phyloP scores from a whole-genome alignment of 2,888 invertebrate genomes.

The Yponomeuta malinellus region DNA sequence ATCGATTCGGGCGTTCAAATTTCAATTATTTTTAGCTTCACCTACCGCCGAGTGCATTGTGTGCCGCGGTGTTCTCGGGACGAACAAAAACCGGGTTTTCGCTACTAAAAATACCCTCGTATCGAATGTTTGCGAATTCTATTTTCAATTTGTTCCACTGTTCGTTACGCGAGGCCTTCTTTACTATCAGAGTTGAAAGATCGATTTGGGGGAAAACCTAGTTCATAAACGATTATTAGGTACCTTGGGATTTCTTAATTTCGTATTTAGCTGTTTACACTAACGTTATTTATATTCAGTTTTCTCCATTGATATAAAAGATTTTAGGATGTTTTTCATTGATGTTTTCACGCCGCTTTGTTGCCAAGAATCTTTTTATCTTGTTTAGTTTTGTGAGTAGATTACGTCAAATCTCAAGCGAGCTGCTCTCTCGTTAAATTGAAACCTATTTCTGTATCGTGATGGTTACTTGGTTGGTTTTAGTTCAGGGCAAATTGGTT shows the following conservation, averaged over 20 bases:
- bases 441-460: constrained; percentile 31
- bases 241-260: neutral
- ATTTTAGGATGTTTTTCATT: constrained; percentile 27
- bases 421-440: constrained; percentile 29
- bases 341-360: constrained; percentile 25
- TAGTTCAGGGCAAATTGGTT: constrained; percentile 24
- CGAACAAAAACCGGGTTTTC: constrained; percentile 69
- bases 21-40: constrained; percentile 53
- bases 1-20: constrained; percentile 2
- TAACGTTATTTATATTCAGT: neutral
- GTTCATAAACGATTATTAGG: neutral
- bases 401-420: constrained; percentile 7
- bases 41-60: constrained; percentile 59
- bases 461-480: constrained; percentile 13
- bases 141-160: constrained; percentile 61
- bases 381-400: constrained; percentile 18
- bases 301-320: constrained; percentile 15
- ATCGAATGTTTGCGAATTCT: constrained; percentile 73
- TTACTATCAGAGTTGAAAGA: constrained; percentile 16
- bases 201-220: constrained; percentile 19
- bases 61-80: constrained; percentile 47
- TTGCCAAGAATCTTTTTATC: constrained; percentile 32
- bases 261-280: constrained; percentile 1
- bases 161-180: constrained; percentile 32
- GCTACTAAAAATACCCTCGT: constrained; percentile 69